Base-by-base conservation (phyloP, 2,113 vertebrate species). In the Delphinapterus leucas region DNA sequence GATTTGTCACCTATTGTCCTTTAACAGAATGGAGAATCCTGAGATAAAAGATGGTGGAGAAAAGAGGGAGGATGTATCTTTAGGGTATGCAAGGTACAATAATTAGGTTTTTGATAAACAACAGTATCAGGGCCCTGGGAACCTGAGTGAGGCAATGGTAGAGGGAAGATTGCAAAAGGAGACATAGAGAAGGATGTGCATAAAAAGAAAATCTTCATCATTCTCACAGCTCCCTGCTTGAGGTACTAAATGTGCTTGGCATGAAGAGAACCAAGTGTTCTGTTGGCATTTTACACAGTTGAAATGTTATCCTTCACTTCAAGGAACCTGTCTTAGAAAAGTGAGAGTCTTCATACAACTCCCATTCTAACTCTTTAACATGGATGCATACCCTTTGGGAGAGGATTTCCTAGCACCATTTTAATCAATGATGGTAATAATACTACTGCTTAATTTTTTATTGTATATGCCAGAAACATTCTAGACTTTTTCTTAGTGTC, bases 111-210 rank as follows among this genome's bases (percentile, higher is more conserved):
- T 74, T n/a, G 25, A 41, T 21, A 28, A 20, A 47, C 70, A 85
- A 7, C 6, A 10, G 36, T 58, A 8, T 55, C 20, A 79, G 63
- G 31, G 25, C 8, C 31, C 58, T 83, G 71, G 21, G 23, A 89
- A 36, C 12, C 26, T 84, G 20, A 28, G 8, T 53, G 60, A 77
- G 5, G 33, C 73, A 74, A 20, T 26, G 28, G 20, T 44, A 86
- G 49, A 81, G 26, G 5, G 26, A 86, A 88, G 5, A 49, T 58
- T 26, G 13, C 15, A 28, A 49, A 65, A 41, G 17, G 13, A 86
- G 10, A 12, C 6, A 2, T 6, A 3, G 33, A 65, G 17, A 55
- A 28, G 20, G 5, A 1, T 1, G 21, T n/a, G 38, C 28, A 8
- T 8, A 1, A 31, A 26, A 41, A 80, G 26, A 3, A 2, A 1